A percentile compares a stretch with the other conserved stretches of the same genome.
Conservation (phyloP, 2,797 vertebrate genomes). For the Spinibarbus caldwelli region DNA sequence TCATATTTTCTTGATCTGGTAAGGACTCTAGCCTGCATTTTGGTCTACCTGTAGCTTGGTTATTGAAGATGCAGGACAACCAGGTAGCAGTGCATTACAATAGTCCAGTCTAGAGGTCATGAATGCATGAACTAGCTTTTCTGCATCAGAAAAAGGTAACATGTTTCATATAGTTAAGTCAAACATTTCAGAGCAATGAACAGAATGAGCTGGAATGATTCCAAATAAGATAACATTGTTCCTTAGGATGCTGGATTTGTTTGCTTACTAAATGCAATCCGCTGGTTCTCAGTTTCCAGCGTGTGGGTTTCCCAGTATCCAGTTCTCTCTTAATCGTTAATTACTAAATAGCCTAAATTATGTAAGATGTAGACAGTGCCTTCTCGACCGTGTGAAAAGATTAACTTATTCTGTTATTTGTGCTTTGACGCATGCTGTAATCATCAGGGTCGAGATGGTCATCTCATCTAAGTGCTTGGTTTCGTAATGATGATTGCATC, state of each 20-base stretch:
- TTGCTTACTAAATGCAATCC: neutral
- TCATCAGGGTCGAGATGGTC: slow-evolving; percentile 27
- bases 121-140: too few relatives aligned
- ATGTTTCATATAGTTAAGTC: too few relatives aligned
- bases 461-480: slow-evolving; percentile 40
- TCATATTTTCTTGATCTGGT: too few relatives aligned
- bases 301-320: neutral
- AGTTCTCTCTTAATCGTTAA: slow-evolving; percentile 7
- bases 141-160: too few relatives aligned
- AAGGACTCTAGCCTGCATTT: too few relatives aligned
- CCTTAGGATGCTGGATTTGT: neutral
- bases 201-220: neutral
- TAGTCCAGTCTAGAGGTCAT: too few relatives aligned
- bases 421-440: slow-evolving; percentile 11
- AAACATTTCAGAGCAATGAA: slow-evolving; percentile 2
- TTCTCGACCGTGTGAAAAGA: slow-evolving; percentile 5
- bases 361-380: neutral
- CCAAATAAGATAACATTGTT: neutral
- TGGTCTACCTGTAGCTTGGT: too few relatives aligned
- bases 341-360: slow-evolving; percentile 9
- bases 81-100: too few relatives aligned
- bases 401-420: slow-evolving; percentile 28
- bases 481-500: slow-evolving; percentile 57
- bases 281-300: neutral
- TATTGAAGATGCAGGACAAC: too few relatives aligned